A percentile compares a stretch with the other conserved stretches of the same genome.
phyloP scores from a whole-genome alignment of 2,888 invertebrate genomes.

The Caenorhabditis becei region DNA sequence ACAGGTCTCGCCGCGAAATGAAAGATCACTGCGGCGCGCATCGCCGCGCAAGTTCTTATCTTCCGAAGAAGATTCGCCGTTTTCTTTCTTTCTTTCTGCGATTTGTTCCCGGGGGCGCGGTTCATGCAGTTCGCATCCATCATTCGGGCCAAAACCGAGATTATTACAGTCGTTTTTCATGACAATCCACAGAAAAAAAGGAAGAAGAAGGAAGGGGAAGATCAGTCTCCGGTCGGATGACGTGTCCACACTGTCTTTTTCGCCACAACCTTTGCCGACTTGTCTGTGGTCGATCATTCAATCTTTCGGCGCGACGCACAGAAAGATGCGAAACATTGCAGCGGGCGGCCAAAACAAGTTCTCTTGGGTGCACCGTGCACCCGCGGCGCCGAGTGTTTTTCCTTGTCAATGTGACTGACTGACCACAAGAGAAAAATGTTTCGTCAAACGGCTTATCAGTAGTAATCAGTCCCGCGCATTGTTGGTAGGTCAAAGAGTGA shows the following conservation, averaged over 20 bases:
- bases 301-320: slow-evolving; percentile 3
- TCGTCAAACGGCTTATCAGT: background rate
- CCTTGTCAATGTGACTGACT: slow-evolving; percentile 21
- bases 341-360: slow-evolving; percentile 36
- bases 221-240: slow-evolving; percentile 45
- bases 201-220: too few species aligned
- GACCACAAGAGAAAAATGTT: background rate
- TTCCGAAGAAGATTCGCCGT: too few species aligned
- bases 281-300: slow-evolving; percentile 41
- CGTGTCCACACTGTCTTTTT: slow-evolving; percentile 14
- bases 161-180: too few species aligned
- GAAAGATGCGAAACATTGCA: slow-evolving; percentile 11
- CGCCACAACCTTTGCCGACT: slow-evolving; percentile 17
- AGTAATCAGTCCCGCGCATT: slow-evolving; percentile 5
- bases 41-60: too few species aligned
- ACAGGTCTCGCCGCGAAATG: too few species aligned
- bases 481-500: slow-evolving; percentile 49
- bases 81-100: too few species aligned
- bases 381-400: slow-evolving; percentile 30
- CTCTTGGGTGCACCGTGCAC: slow-evolving; percentile 37
- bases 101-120: too few species aligned
- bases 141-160: too few species aligned
- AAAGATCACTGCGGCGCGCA: too few species aligned
- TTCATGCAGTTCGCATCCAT: too few species aligned
- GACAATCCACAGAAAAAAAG: too few species aligned